phyloP scores from a whole-genome alignment of 2,113 vertebrate genomes.

The Phyllostomus discolor region DNA sequence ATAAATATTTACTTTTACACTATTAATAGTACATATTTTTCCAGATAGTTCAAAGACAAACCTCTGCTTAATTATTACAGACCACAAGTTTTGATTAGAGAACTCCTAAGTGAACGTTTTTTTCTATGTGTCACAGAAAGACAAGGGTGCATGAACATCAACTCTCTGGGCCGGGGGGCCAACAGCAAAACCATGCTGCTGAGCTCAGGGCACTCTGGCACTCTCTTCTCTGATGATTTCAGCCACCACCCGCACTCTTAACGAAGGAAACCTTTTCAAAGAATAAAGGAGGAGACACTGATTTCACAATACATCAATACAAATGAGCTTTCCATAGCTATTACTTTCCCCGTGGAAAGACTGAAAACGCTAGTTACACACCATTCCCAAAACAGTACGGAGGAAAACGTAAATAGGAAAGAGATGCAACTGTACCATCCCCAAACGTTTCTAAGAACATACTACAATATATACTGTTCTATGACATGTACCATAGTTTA shows the following conservation, averaged over 20 bases:
- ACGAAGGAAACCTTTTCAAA: constrained; percentile 10
- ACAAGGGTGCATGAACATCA: neutral
- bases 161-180: neutral
- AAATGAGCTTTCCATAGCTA: neutral
- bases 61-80: neutral
- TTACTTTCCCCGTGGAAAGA: neutral
- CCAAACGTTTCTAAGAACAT: neutral
- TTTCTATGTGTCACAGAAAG: neutral
- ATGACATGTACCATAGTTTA: neutral
- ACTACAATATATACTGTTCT: neutral
- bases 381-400: neutral
- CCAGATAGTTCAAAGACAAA: neutral
- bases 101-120: neutral
- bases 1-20: neutral
- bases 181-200: neutral
- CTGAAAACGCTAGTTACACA: neutral
- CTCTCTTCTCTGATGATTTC: neutral
- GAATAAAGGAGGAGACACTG: neutral
- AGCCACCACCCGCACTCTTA: neutral
- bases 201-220: neutral
- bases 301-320: neutral
- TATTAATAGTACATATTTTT: neutral
- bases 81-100: neutral
- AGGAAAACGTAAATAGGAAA: neutral
- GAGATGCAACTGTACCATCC: neutral